These are phyloP conservation scores for Drosophila maculinotata DNA, from an alignment of 2,888 invertebrate genomes.

Conservation along the genomic window DNA sequence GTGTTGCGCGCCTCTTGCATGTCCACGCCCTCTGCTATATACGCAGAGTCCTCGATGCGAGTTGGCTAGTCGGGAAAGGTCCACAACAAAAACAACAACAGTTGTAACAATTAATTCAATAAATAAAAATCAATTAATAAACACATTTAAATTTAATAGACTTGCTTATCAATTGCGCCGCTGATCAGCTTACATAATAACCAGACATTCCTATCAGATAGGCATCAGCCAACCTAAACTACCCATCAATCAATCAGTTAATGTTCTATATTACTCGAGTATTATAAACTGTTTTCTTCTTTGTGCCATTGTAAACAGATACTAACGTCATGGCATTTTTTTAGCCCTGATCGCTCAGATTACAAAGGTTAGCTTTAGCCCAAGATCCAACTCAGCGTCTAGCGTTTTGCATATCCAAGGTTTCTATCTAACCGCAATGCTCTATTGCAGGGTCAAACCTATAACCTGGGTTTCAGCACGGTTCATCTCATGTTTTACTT, in stretches of 20 bases:
- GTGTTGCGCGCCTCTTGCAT: slow-evolving; percentile 89
- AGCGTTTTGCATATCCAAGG: slow-evolving; percentile 3
- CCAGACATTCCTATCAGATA: slow-evolving; percentile 18
- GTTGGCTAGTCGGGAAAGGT: slow-evolving; percentile 88
- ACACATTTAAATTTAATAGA: too few relatives aligned
- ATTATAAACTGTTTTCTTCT: not conserved
- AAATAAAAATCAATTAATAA: not conserved
- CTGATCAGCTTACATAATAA: slow-evolving; percentile 23
- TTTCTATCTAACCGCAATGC: slow-evolving; percentile 26
- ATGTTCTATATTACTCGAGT: not conserved
- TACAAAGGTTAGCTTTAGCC: slow-evolving; percentile 35
- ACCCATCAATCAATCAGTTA: slow-evolving; percentile 30
- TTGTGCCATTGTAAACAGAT: slow-evolving; percentile 39
- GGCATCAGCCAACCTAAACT: slow-evolving; percentile 7
- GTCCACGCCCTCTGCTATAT: slow-evolving; percentile 92
- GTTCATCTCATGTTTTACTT: not conserved
- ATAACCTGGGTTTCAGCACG: slow-evolving; percentile 24
- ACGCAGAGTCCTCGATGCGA: slow-evolving; percentile 92
- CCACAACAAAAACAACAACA: not conserved
- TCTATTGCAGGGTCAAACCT: slow-evolving; percentile 8
- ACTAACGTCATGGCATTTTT: slow-evolving; percentile 21
- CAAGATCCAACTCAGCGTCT: slow-evolving; percentile 6
- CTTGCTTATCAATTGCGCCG: slow-evolving; percentile 15
- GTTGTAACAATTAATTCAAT: not conserved
- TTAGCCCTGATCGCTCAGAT: slow-evolving; percentile 22